phyloP scores from a whole-genome alignment of 2,113 vertebrate species.

The Martes martes region DNA sequence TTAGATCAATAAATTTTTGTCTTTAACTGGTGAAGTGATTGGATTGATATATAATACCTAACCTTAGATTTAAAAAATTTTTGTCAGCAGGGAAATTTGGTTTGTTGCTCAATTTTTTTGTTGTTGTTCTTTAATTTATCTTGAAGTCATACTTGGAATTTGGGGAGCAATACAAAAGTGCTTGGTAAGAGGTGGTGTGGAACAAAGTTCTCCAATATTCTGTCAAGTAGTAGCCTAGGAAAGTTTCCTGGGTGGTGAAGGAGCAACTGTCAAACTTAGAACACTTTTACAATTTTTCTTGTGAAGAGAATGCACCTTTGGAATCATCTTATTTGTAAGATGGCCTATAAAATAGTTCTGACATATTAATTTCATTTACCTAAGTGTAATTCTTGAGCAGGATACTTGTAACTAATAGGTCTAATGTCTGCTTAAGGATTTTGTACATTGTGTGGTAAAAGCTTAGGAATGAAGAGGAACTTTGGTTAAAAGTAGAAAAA shows the following conservation, averaged over 20 bases:
- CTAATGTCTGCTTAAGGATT: not conserved
- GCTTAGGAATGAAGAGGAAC: not conserved
- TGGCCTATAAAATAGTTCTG: not conserved
- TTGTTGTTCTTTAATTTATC: not conserved
- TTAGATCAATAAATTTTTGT: slow-evolving; percentile 53
- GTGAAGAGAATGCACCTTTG: not conserved
- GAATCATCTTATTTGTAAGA: not conserved
- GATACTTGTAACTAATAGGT: not conserved
- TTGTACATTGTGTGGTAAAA: slow-evolving; percentile 8
- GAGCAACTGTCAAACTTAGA: not conserved
- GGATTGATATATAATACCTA: not conserved
- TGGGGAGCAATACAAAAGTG: not conserved
- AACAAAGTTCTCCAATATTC: not conserved
- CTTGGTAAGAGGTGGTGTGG: not conserved
- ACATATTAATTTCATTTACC: not conserved
- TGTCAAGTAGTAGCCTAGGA: not conserved
- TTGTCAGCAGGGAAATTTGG: not conserved
- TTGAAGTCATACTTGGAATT: not conserved
- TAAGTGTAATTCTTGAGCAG: not conserved
- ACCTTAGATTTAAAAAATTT: not conserved
- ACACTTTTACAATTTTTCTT: not conserved
- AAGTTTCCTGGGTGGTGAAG: not conserved
- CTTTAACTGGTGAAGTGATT: slow-evolving; percentile 2
- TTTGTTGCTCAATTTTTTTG: not conserved
- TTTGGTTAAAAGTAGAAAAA: not conserved